Evolutionary conservation across 2,888 invertebrate genomes (phyloP), one percentile per base, ranked within the genome.

Genomic region (Phymatocera aterrima): DNA sequence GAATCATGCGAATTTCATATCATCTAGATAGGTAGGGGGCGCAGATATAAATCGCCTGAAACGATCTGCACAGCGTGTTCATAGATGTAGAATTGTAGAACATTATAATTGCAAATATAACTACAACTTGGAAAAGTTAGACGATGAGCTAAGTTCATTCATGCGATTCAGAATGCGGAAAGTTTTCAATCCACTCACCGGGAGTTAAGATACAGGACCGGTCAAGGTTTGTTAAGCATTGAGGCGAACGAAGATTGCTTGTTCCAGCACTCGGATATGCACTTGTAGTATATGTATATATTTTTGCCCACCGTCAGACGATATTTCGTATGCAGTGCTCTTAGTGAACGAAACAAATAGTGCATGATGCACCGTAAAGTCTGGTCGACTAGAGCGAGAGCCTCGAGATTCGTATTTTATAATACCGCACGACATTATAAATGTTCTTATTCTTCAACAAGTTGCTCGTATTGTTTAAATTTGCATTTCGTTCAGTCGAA

Each of bases 51-150:
- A n/a, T n/a, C 61, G 21, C 24, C 43, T 46, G 21, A 46, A 68
- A 46, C 68, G 43, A 21, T 68, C 15, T 5, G 8, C 37, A 37
- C 64, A 18, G 64, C 37, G 18, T 64, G 64, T n/a, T 10, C 37
- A 18, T 64, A 28, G 34, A 34, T 24, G 40, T 46, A 15, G n/a
- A 68, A 68, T 15, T 24, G 40, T 46, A 15, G n/a, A 68, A 68
- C 28, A 68, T 68, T 68, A 43, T 46, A 68, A 68, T 68, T 68
- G 40, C 64, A 46, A 68, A 68, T 68, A 68, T 46, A 68, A 68
- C 28, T 28, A 68, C 24, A n/a, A 46, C 68, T 68, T 68, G 15
- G 5, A 15, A 68, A 46, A 68, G 68, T 46, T 18, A 68, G 46
- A 68, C 43, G 28, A 24, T 21, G 46, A 28, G 68, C 28, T 21